Evolutionary conservation across 2,888 invertebrate genomes (phyloP).

Genomic region (Melolontha melolontha): DNA sequence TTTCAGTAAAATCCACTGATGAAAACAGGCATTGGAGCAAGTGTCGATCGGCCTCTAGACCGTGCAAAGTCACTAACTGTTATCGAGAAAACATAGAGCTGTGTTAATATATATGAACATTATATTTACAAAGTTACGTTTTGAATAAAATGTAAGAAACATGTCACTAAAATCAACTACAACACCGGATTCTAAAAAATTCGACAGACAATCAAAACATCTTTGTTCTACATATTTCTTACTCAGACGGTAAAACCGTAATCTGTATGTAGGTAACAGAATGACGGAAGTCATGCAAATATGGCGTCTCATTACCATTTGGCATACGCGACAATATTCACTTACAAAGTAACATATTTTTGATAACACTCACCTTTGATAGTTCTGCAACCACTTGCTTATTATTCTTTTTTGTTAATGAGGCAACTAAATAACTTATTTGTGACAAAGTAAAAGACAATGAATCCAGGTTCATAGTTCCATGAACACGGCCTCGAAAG

Average conservation of each 20-base stretch:
- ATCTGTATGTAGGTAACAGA: conserved; percentile 42
- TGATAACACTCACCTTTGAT: conserved; percentile 80
- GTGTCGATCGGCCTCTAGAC: conserved; percentile 97
- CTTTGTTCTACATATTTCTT: conserved; percentile 57
- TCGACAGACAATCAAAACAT: conserved; percentile 59
- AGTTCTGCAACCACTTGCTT: conserved; percentile 91
- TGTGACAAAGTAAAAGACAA: conserved; percentile 98
- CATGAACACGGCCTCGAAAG: conserved; percentile 87
- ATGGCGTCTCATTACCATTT: conserved; percentile 43
- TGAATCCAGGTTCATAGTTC: conserved; percentile 99
- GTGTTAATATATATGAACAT: conserved; percentile 35
- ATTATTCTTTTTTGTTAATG: conserved; percentile 96
- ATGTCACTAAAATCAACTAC: conserved; percentile 47
- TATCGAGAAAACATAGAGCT: conserved; percentile 58
- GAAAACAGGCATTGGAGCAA: conserved; percentile 95
- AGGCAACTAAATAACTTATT: conserved; percentile 97
- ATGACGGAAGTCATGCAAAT: conserved; percentile 41
- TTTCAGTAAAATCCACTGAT: conserved; percentile 83
- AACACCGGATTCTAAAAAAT: conserved; percentile 47
- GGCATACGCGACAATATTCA: conserved; percentile 37
- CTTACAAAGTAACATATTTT: conserved; percentile 10
- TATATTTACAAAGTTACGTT: conserved; percentile 25
- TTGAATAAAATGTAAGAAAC: conserved; percentile 38
- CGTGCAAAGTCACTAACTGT: conserved; percentile 90
- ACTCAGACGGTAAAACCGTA: conserved; percentile 55